Evolutionary conservation across 2,113 vertebrate genomes (phyloP).

Genomic region (Chrysemys picta): DNA sequence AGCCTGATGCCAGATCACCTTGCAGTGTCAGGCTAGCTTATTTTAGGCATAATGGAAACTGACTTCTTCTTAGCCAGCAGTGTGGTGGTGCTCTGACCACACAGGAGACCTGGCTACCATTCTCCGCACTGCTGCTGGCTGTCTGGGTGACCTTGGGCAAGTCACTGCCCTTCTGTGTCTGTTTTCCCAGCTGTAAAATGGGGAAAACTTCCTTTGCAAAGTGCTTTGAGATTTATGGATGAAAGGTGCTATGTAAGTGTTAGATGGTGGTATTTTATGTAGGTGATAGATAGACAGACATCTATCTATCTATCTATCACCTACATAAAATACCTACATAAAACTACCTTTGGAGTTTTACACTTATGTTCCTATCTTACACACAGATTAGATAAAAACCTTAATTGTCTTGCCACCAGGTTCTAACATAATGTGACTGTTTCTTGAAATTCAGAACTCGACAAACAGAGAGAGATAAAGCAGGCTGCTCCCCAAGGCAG

Average conservation of each 20-base stretch:
- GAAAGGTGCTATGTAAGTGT: not conserved
- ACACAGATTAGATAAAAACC: not conserved
- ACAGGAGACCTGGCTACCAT: no score
- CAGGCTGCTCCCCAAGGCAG: not conserved
- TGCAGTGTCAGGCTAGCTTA: not conserved
- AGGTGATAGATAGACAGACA: not conserved
- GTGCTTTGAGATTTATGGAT: not conserved
- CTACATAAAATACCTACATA: no score
- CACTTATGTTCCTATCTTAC: not conserved
- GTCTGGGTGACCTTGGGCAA: not conserved
- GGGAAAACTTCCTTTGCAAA: not conserved
- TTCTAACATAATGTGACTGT: not conserved
- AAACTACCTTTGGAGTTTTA: not conserved
- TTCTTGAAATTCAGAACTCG: not conserved
- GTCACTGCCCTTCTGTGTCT: not conserved
- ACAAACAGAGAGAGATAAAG: not conserved
- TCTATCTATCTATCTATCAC: no score
- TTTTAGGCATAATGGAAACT: not conserved
- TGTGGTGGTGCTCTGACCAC: not conserved
- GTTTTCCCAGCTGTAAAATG: not conserved
- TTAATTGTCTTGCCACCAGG: not conserved
- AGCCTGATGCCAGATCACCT: not conserved
- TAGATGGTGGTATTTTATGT: not conserved
- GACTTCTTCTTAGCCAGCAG: not conserved
- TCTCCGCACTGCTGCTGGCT: not conserved